phyloP scores from a whole-genome alignment of 2,888 invertebrate species.

The Ecliptopera silaceata region DNA sequence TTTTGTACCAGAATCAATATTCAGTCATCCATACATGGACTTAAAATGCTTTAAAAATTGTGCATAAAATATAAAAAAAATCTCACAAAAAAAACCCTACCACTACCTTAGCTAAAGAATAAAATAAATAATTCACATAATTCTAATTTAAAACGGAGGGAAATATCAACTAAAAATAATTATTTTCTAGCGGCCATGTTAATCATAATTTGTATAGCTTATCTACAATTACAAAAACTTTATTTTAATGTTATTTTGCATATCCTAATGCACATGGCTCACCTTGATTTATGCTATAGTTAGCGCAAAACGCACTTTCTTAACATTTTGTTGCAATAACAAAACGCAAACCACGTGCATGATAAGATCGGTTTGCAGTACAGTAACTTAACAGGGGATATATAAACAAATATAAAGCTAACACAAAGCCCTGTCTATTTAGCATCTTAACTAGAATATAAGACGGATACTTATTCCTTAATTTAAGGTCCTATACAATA shows the following conservation, averaged over 20 bases:
- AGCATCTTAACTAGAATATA: slow-evolving; percentile 70
- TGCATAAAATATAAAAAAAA: slow-evolving; percentile 64
- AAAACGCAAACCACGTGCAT: too few species aligned
- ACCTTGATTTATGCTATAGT: background rate
- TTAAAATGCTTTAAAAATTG: slow-evolving; percentile 63
- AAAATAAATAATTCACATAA: slow-evolving; percentile 71
- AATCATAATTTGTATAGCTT: slow-evolving; percentile 3
- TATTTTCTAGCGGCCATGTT: slow-evolving; percentile 49
- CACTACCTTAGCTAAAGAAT: slow-evolving; percentile 42
- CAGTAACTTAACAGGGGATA: too few species aligned
- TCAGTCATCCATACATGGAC: slow-evolving; percentile 57
- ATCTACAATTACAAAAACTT: background rate
- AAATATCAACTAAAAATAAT: slow-evolving; percentile 49
- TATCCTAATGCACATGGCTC: background rate
- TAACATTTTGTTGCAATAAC: too few species aligned
- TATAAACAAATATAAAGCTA: slow-evolving; percentile 8
- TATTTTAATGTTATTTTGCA: background rate
- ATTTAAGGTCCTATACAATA: slow-evolving; percentile 73
- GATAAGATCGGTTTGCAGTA: too few species aligned
- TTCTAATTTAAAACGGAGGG: slow-evolving; percentile 68
- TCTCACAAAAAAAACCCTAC: slow-evolving; percentile 52
- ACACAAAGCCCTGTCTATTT: slow-evolving; percentile 18
- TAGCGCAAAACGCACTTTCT: too few species aligned
- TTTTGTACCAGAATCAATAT: slow-evolving; percentile 74
- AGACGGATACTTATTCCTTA: slow-evolving; percentile 78